Evolutionary conservation across 2,888 invertebrate genomes (phyloP).

Genomic region (Merodon equestris): DNA sequence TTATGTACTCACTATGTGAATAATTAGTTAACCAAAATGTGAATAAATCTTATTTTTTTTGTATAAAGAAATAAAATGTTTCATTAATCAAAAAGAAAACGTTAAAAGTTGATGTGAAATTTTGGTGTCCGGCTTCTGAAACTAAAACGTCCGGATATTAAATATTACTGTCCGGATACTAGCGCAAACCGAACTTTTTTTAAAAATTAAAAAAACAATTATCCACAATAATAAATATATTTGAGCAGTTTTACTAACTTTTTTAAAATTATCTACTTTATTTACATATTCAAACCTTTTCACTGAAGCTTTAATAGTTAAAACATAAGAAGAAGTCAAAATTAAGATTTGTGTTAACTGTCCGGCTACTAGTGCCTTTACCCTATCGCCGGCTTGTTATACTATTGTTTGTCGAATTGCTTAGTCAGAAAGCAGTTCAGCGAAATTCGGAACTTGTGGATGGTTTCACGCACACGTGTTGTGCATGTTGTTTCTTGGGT

Average conservation of each 20-base stretch:
- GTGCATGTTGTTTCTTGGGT: too few relatives aligned
- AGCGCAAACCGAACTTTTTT: constrained; percentile 21
- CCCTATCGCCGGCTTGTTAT: background rate
- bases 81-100: constrained; percentile 11
- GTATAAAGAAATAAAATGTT: constrained; percentile 20
- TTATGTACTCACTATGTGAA: background rate
- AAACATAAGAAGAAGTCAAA: constrained; percentile 9
- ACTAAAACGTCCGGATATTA: constrained; percentile 14
- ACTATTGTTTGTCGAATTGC: too few relatives aligned
- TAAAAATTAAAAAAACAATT: constrained; percentile 17
- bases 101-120: constrained; percentile 21
- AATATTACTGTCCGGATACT: constrained; percentile 24
- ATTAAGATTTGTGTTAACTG: too few relatives aligned
- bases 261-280: constrained; percentile 17
- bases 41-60: background rate
- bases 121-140: constrained; percentile 27
- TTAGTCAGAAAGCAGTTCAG: too few relatives aligned
- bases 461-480: too few relatives aligned
- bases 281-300: constrained; percentile 25
- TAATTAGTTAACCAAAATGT: background rate
- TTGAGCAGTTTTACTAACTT: constrained; percentile 13
- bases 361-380: constrained; percentile 5
- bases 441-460: too few relatives aligned
- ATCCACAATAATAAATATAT: constrained; percentile 27
- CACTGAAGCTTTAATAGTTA: constrained; percentile 26